phyloP scores from a whole-genome alignment of 1,140 invertebrate genomes.

The Drosophila sturtevanti region DNA sequence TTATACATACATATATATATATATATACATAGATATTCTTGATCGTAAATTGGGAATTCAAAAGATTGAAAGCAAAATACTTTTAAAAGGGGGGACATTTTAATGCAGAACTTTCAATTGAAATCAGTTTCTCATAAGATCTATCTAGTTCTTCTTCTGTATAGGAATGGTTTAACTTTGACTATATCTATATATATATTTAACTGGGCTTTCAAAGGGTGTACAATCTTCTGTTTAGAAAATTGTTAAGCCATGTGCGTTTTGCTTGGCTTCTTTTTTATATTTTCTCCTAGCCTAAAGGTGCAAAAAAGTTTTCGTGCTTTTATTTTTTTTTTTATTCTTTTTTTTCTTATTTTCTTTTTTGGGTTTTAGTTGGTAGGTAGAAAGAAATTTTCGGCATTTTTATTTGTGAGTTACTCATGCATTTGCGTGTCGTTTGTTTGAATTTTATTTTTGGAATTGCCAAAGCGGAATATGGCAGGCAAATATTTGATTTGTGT shows the following conservation, averaged over 20 bases:
- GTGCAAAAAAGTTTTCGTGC: conserved; percentile 1
- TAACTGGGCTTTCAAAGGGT: too few relatives aligned
- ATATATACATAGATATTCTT: too few relatives aligned
- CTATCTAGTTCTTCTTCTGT: too few relatives aligned
- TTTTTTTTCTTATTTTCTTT: conserved; percentile 24
- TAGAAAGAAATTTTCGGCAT: conserved; percentile 27
- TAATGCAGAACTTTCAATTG: too few relatives aligned
- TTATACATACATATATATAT: too few relatives aligned
- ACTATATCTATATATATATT: too few relatives aligned
- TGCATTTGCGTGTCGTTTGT: conserved; percentile 51
- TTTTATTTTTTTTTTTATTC: conserved; percentile 37
- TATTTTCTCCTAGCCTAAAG: not conserved
- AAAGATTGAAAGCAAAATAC: too few relatives aligned
- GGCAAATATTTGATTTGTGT: conserved; percentile 58
- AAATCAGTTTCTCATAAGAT: too few relatives aligned
- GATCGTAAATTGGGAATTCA: too few relatives aligned
- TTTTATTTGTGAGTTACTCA: conserved; percentile 56
- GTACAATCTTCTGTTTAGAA: not conserved
- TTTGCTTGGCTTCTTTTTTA: not conserved
- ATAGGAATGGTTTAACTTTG: too few relatives aligned
- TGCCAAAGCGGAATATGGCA: conserved; percentile 43
- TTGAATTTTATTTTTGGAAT: conserved; percentile 53
- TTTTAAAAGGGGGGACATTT: too few relatives aligned
- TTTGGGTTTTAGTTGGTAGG: not conserved
- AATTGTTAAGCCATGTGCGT: not conserved